These are phyloP conservation scores for Drosophila lacicola DNA, from an alignment of 2,888 invertebrate genomes.

Conservation along the genomic window DNA sequence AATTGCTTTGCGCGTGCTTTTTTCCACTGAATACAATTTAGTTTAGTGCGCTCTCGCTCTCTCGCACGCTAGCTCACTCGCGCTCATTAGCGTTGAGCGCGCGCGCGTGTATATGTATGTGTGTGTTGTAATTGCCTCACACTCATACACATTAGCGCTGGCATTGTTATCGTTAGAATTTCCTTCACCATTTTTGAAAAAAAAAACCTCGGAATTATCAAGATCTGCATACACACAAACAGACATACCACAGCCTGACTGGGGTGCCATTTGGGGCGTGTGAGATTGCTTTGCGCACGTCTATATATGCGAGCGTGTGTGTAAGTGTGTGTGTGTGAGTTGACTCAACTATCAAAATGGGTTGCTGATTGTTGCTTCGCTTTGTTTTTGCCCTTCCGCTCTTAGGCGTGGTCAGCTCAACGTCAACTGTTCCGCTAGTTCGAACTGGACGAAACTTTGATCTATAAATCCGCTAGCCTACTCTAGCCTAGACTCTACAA, in stretches of 20 bases:
- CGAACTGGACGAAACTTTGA: background rate
- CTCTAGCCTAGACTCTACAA: background rate
- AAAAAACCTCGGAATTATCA: conserved; percentile 52
- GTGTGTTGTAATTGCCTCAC: conserved; percentile 44
- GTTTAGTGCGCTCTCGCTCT: conserved; percentile 31
- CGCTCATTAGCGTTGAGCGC: conserved; percentile 33
- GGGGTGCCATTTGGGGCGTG: conserved; percentile 49
- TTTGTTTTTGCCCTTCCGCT: conserved; percentile 26
- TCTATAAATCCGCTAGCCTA: background rate
- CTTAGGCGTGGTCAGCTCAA: conserved; percentile 50
- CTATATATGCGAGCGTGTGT: conserved; percentile 7
- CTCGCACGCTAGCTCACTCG: conserved; percentile 39
- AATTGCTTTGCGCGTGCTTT: conserved; percentile 75
- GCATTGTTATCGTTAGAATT: conserved; percentile 58
- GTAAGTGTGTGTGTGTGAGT: conserved; percentile 15
- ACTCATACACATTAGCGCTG: conserved; percentile 34
- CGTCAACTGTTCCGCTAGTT: conserved; percentile 9
- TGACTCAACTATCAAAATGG: conserved; percentile 58
- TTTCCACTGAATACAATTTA: conserved; percentile 50
- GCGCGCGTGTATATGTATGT: conserved; percentile 4
- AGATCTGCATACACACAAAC: conserved; percentile 50
- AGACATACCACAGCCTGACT: conserved; percentile 16
- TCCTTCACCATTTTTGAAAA: conserved; percentile 71
- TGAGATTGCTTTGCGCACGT: conserved; percentile 29
- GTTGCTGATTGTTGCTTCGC: conserved; percentile 33